These are phyloP conservation scores for Drepana falcataria DNA, from an alignment of 2,888 invertebrate genomes.

Conservation along the genomic window DNA sequence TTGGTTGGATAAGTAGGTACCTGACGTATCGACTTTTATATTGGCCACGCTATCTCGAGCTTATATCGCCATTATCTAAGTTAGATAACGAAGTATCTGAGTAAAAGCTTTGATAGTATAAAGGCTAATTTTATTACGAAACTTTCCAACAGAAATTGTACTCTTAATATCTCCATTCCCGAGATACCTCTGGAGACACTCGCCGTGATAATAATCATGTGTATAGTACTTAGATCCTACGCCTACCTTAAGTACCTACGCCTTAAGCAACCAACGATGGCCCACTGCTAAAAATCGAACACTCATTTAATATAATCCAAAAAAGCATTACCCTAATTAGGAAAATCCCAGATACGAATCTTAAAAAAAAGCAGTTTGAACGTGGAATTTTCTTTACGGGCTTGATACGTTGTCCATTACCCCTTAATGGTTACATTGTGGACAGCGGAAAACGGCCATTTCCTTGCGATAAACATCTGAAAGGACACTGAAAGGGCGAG, in stretches of 20 bases:
- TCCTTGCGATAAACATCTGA: slow-evolving; percentile 77
- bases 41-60: slow-evolving; percentile 72
- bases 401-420: slow-evolving; percentile 63
- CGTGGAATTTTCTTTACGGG: slow-evolving; percentile 28
- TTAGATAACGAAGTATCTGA: slow-evolving; percentile 54
- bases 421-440: slow-evolving; percentile 70
- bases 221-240: too few species aligned
- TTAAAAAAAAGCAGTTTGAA: slow-evolving; percentile 1
- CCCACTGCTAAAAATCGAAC: too few species aligned
- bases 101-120: slow-evolving; percentile 66
- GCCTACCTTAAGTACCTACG: too few species aligned
- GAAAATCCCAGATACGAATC: background rate
- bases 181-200: too few species aligned
- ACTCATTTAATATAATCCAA: too few species aligned
- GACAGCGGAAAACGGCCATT: slow-evolving; percentile 77
- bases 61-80: slow-evolving; percentile 62
- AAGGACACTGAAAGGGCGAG: slow-evolving; percentile 73
- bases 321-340: background rate
- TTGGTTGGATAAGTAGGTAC: slow-evolving; percentile 28
- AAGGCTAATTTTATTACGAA: slow-evolving; percentile 2
- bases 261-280: too few species aligned
- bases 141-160: too few species aligned
- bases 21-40: slow-evolving; percentile 59
- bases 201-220: too few species aligned
- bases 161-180: too few species aligned